Conservation (phyloP, 1,140 invertebrate species). For the Littorina saxatilis region DNA sequence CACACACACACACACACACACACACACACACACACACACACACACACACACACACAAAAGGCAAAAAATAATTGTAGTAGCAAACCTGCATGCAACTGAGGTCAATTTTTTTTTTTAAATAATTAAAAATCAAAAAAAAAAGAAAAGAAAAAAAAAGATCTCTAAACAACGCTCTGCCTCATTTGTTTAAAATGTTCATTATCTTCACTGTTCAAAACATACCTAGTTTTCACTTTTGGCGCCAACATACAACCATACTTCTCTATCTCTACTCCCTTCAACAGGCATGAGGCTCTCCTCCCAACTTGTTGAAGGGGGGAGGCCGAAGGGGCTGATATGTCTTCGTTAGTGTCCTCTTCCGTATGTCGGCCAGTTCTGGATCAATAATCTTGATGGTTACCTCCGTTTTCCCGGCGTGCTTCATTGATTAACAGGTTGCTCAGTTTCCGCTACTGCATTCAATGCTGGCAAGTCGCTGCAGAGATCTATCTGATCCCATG, state of each 20-base stretch:
- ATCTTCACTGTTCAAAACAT: not conserved
- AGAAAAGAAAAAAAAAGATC: too few relatives aligned
- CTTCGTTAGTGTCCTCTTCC: constrained; percentile 15
- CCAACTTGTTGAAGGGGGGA: constrained; percentile 7
- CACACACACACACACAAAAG: too few relatives aligned
- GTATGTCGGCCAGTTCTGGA: not conserved
- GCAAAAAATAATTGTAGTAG: too few relatives aligned
- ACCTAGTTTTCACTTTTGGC: not conserved
- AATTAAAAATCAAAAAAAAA: too few relatives aligned
- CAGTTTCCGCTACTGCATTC: too few relatives aligned
- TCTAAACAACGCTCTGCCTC: too few relatives aligned
- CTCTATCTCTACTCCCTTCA: not conserved
- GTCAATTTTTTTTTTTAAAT: not conserved
- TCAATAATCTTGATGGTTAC: constrained; percentile 9
- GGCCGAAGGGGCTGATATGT: not conserved
- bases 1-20: not conserved
- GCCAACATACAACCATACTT: not conserved
- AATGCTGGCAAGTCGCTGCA: too few relatives aligned
- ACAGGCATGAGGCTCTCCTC: not conserved
- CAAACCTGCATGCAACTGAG: too few relatives aligned
- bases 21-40: not conserved
- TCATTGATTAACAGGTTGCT: not conserved
- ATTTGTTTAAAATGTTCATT: too few relatives aligned
- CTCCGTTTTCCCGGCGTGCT: not conserved
- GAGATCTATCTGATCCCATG: too few relatives aligned